Conservation (phyloP, 1,140 invertebrate species). For the Ceratoteleas bidentatus region DNA sequence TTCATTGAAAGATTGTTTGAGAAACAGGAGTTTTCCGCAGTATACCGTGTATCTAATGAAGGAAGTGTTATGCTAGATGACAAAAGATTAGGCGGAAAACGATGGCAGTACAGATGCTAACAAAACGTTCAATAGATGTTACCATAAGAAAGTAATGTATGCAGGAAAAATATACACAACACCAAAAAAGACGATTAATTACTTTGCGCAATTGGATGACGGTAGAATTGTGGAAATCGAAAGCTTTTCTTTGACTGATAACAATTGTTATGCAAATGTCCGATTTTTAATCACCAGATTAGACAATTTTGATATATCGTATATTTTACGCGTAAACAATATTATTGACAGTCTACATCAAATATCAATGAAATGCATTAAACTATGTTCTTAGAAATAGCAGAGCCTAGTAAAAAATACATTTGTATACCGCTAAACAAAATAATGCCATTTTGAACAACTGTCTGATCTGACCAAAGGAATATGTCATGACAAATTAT, state of each 20-base stretch:
- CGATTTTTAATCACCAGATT: background rate
- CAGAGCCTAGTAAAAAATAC: background rate
- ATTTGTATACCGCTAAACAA: background rate
- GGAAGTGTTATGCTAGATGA: background rate
- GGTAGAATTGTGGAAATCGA: background rate
- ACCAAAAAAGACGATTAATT: background rate
- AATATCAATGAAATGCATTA: background rate
- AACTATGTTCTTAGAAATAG: background rate
- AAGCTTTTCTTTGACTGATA: background rate
- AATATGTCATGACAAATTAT: no score
- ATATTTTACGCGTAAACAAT: conserved; percentile 1
- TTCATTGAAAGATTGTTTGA: background rate
- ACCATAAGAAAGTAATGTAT: background rate
- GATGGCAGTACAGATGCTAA: background rate
- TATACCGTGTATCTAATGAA: background rate
- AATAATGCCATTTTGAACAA: background rate
- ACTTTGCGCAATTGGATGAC: background rate
- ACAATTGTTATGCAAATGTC: background rate
- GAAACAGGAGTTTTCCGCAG: background rate
- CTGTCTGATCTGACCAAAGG: no score
- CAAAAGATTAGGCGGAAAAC: no score
- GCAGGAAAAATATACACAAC: background rate
- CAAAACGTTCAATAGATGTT: conserved; percentile 1
- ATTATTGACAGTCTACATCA: background rate
- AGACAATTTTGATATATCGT: background rate